These are phyloP conservation scores for Protobothrops flavoviridis DNA, from an alignment of 2,113 vertebrate species.

Conservation along the genomic window DNA sequence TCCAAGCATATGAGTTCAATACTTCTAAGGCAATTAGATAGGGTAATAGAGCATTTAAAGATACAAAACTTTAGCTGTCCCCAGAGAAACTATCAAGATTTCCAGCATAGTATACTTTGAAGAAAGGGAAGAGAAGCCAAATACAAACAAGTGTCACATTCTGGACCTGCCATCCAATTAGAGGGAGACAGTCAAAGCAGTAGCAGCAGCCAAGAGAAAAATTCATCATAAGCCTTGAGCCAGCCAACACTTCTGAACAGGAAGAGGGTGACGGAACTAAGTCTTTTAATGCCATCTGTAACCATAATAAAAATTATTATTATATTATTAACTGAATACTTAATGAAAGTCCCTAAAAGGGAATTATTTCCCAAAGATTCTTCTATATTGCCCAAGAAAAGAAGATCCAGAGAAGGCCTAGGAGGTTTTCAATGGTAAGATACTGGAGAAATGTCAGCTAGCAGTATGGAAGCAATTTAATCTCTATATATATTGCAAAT, in stretches of 20 bases:
- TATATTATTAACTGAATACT: background rate
- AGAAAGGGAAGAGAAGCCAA: background rate
- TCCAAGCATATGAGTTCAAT: background rate
- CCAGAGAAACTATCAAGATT: background rate
- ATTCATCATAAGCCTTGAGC: background rate
- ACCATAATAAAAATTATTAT: background rate
- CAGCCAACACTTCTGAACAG: background rate
- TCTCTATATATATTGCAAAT: background rate
- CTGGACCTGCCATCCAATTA: background rate
- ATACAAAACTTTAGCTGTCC: background rate
- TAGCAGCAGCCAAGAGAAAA: background rate
- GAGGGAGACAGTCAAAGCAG: background rate
- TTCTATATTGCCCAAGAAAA: background rate
- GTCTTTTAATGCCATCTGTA: background rate
- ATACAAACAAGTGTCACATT: background rate
- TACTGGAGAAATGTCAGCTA: background rate
- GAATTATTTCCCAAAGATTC: background rate
- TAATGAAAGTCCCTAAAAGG: background rate
- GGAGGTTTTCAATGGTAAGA: background rate
- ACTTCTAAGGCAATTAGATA: background rate
- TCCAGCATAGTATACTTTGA: background rate
- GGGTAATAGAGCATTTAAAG: background rate
- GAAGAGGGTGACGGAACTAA: background rate
- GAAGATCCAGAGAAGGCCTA: background rate
- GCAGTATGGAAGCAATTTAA: background rate